These are phyloP conservation scores for Rallus limicola DNA, from an alignment of 2,113 vertebrate species.

Conservation along the genomic window DNA sequence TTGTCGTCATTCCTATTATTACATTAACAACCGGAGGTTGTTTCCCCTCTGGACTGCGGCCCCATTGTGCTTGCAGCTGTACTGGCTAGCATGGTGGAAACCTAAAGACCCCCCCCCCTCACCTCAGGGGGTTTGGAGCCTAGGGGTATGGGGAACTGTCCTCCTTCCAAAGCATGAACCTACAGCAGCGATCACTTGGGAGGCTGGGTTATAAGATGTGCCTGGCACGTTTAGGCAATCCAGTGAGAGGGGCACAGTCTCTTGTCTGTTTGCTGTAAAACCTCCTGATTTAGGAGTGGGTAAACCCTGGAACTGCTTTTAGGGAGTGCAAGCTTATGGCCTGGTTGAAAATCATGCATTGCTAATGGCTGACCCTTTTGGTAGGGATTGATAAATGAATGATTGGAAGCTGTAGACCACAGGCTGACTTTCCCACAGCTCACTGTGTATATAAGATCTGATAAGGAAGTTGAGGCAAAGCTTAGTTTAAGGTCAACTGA, in stretches of 20 bases:
- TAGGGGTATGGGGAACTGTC: neutral
- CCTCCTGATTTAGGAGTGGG: neutral
- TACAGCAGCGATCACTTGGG: neutral
- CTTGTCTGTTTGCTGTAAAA: neutral
- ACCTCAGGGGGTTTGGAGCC: neutral
- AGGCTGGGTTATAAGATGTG: neutral
- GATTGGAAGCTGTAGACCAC: constrained; percentile 37
- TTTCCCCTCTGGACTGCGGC: neutral
- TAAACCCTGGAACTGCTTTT: neutral
- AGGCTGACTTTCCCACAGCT: constrained; percentile 67
- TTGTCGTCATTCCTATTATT: constrained; percentile 43
- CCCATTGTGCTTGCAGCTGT: constrained; percentile 6
- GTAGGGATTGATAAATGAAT: constrained; percentile 52
- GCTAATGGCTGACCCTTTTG: constrained; percentile 42
- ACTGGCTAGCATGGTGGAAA: neutral
- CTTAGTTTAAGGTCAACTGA: constrained; percentile 63
- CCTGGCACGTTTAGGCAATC: neutral
- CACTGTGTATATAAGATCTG: constrained; percentile 65
- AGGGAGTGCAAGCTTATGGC: neutral
- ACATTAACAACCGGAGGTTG: constrained; percentile 5
- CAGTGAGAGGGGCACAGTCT: neutral
- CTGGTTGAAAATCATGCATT: neutral
- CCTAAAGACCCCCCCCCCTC: neutral
- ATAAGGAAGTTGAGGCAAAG: constrained; percentile 64
- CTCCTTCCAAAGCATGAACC: neutral